These are phyloP conservation scores for Piprites chloris DNA, from an alignment of 2,113 vertebrate species.

Conservation along the genomic window DNA sequence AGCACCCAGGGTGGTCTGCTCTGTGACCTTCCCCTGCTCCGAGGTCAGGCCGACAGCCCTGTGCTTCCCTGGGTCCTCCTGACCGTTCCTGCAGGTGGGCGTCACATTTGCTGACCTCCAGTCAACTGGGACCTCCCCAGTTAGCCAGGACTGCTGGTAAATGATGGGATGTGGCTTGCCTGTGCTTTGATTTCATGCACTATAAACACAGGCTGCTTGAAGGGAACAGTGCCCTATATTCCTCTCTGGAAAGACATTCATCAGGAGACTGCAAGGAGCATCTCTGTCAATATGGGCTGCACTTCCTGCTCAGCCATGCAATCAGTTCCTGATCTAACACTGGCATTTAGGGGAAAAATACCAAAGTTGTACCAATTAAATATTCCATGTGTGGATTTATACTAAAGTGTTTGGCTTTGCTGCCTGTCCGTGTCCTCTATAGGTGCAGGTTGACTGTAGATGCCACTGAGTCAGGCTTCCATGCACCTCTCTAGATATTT, in stretches of 20 bases:
- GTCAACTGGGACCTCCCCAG: neutral
- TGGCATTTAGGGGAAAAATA: neutral
- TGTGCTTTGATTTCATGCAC: neutral
- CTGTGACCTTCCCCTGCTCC: no score
- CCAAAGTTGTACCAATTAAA: neutral
- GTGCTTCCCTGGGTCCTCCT: neutral
- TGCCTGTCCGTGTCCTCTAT: neutral
- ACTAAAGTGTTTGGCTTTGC: neutral
- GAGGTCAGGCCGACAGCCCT: neutral
- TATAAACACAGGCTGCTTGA: neutral
- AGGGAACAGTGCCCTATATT: neutral
- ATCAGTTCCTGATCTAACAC: fast-evolving
- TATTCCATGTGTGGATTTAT: neutral
- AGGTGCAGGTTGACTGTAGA: fast-evolving
- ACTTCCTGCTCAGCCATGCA: neutral
- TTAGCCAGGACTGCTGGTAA: neutral
- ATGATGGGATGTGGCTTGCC: no score
- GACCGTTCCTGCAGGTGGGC: neutral
- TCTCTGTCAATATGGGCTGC: neutral
- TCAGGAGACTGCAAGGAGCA: neutral
- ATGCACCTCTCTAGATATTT: neutral
- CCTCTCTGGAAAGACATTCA: neutral
- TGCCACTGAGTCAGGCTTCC: neutral
- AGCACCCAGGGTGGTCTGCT: neutral
- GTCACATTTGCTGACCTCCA: neutral